These are phyloP conservation scores for Hozukius guyotensis DNA, from an alignment of 2,797 vertebrate genomes.

Conservation along the genomic window DNA sequence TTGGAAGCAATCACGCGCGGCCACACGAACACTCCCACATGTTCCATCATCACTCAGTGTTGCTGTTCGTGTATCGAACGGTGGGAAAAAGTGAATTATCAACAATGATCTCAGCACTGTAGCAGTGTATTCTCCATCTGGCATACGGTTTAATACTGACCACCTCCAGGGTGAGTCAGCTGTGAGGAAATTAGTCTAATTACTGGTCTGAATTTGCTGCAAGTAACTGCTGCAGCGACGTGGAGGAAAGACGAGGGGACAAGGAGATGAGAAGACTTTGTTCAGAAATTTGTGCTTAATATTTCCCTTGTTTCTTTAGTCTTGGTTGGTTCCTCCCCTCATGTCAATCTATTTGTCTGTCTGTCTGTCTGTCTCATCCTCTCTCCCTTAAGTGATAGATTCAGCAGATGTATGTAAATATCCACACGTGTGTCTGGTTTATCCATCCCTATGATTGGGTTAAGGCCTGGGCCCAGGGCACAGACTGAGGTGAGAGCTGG, in stretches of 20 bases:
- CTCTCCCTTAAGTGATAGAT: conserved; percentile 39
- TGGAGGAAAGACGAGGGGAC: conserved; percentile 7
- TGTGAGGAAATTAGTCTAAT: conserved; percentile 76
- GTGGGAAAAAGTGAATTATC: conserved; percentile 81
- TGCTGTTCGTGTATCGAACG: conserved; percentile 50
- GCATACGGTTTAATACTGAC: conserved; percentile 62
- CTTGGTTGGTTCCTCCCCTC: conserved; percentile 9
- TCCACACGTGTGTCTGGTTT: conserved; percentile 76
- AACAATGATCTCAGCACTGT: conserved; percentile 77
- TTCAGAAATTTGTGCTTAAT: background rate
- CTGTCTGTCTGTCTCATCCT: conserved; percentile 28
- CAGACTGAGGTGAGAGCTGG: conserved; percentile 25
- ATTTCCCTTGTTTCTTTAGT: conserved; percentile 14
- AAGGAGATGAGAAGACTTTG: background rate
- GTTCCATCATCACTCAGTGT: conserved; percentile 50
- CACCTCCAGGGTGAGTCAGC: conserved; percentile 67
- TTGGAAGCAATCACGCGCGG: conserved; percentile 59
- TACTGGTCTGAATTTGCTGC: conserved; percentile 57
- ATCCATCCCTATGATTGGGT: conserved; percentile 70
- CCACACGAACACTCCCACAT: conserved; percentile 50
- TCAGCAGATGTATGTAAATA: conserved; percentile 76
- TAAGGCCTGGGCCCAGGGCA: conserved; percentile 51
- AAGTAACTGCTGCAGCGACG: conserved; percentile 28
- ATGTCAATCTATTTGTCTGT: conserved; percentile 34
- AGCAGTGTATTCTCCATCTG: conserved; percentile 72